phyloP scores from a whole-genome alignment of 2,888 invertebrate species.

The Chrysolina haemoptera region DNA sequence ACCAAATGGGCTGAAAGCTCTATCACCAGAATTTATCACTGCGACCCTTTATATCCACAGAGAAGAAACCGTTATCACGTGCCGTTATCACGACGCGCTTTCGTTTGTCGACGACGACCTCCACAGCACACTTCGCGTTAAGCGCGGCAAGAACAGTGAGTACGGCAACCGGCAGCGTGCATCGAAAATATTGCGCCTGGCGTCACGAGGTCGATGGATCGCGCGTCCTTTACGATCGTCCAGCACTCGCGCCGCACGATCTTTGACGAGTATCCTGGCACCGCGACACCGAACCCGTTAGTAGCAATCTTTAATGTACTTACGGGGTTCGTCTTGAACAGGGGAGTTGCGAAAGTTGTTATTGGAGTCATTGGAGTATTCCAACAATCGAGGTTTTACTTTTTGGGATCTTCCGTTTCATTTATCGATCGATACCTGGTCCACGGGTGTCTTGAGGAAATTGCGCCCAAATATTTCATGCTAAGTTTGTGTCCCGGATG shows the following conservation, averaged over 20 bases:
- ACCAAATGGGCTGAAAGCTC: slow-evolving; percentile 29
- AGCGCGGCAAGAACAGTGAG: slow-evolving; percentile 64
- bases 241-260: slow-evolving; percentile 61
- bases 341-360: background rate
- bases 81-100: slow-evolving; percentile 17
- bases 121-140: slow-evolving; percentile 61
- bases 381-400: background rate
- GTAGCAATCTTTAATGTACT: slow-evolving; percentile 4
- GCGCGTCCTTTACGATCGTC: slow-evolving; percentile 61
- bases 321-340: background rate
- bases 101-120: slow-evolving; percentile 35
- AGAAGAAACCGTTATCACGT: slow-evolving; percentile 31
- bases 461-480: background rate
- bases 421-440: slow-evolving; percentile 5
- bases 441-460: too few relatives aligned
- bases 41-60: slow-evolving; percentile 19
- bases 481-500: background rate
- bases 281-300: slow-evolving; percentile 28
- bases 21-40: slow-evolving; percentile 32
- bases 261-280: slow-evolving; percentile 25
- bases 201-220: slow-evolving; percentile 67
- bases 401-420: background rate
- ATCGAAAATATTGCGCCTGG: slow-evolving; percentile 53
- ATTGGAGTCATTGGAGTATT: background rate
- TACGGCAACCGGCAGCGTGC: slow-evolving; percentile 51